Evolutionary conservation across 2,797 vertebrate genomes (phyloP), one percentile per base, ranked within the genome.

Genomic region (Xyrichtys novacula): DNA sequence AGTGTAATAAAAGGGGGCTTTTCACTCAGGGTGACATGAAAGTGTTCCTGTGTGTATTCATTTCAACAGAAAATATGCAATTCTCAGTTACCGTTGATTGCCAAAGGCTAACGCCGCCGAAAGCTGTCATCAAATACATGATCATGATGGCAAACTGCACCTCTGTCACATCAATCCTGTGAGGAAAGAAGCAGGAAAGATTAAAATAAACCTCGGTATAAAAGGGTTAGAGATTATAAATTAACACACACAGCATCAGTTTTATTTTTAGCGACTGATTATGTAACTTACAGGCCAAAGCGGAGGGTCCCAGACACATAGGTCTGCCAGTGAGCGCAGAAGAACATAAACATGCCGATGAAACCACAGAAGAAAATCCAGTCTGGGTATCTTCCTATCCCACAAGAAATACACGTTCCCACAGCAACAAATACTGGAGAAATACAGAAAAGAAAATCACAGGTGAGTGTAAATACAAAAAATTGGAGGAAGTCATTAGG

Each of bases 271-370:
- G 3, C 14, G 1, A 11, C 4, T 31, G 6, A n/a, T 4, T 11
- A 6, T 20, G 32, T 14, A 31, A 95, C 97, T 95, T 93, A 99
- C 98, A 95, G 93, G 90, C 96, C 96, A 80, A 99, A 99, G 70
- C 94, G 96, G 34, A 99, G 93, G 0, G 95, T 96, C 69, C 98
- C 98, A 0, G 97, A 99, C 52, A 99, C 97, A 0, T 99, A 99
- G 39, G 97, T 98, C 92, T 99, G 97, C 98, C 98, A 99, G 87
- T 99, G 98, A 63, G 98, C 98, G 76, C 97, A 99, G 92, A 97
- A 99, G 91, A 99, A 99, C 95, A 99, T 96, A 88, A 99, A 98
- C 94, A 96, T 95, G 64, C 96, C 97, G 62, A 98, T 85, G 74
- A 99, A 99, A 72, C 94, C 97, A 74, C 96, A 96, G 90, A 96